Evolutionary conservation across 2,113 vertebrate species (phyloP).

Genomic region (Sceloporus tristichus): DNA sequence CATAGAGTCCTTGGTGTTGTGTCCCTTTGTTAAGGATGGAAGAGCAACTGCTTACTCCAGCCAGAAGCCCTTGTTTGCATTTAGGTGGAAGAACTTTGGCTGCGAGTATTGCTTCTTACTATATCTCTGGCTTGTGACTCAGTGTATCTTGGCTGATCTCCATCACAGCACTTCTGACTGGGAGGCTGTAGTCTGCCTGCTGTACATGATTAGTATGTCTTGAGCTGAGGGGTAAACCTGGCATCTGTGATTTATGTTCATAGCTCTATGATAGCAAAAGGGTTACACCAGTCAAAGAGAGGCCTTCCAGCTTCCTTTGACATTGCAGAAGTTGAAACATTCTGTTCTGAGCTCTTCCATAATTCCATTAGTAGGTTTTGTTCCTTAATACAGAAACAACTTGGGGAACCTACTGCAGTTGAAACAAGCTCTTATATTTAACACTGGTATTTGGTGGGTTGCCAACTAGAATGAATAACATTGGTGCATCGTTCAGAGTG

Average conservation of each 20-base stretch:
- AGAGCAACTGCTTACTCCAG: constrained; percentile 15
- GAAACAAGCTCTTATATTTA: neutral
- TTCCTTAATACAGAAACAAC: neutral
- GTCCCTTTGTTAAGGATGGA: neutral
- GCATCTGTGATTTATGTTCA: neutral
- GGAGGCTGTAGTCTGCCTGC: constrained; percentile 32
- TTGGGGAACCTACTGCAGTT: neutral
- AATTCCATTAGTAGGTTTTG: neutral
- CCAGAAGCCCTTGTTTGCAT: neutral
- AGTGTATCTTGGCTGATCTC: constrained; percentile 45
- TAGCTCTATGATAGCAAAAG: neutral
- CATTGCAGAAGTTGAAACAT: neutral
- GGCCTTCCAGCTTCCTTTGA: neutral
- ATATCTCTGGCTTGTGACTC: constrained; percentile 18
- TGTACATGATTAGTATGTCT: constrained; percentile 27
- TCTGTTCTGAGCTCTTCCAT: neutral
- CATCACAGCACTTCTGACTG: neutral
- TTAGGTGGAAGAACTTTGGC: constrained; percentile 20
- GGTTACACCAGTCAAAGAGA: neutral
- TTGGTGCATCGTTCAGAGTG: neutral
- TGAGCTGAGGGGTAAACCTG: constrained; percentile 32
- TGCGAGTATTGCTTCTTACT: neutral
- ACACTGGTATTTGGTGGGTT: neutral
- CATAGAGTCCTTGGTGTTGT: accelerated
- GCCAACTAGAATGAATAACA: neutral